Evolutionary conservation across 2,113 vertebrate species (phyloP).

Genomic region (Galbula dea): DNA sequence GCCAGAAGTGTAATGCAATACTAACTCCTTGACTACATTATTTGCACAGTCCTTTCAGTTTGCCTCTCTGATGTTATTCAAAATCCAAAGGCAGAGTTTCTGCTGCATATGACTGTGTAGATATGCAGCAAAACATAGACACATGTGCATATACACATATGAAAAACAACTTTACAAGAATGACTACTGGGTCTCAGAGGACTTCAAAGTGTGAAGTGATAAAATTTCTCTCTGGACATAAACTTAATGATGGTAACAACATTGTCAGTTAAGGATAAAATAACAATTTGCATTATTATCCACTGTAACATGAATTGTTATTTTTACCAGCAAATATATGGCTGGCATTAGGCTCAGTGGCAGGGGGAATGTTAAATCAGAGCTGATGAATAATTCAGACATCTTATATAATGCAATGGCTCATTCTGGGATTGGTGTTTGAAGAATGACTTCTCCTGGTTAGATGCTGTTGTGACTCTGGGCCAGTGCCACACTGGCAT

Average conservation of each 20-base stretch:
- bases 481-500: neutral
- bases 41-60: neutral
- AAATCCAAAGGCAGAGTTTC: neutral
- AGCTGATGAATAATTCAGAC: conserved; percentile 39
- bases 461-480: conserved; percentile 20
- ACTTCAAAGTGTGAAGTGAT: neutral
- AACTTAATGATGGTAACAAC: neutral
- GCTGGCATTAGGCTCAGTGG: neutral
- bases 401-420: conserved; percentile 32
- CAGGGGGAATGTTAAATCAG: conserved; percentile 35
- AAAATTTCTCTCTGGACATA: neutral
- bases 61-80: neutral
- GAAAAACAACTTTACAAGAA: neutral
- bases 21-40: neutral
- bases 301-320: neutral
- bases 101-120: neutral
- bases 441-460: conserved; percentile 36
- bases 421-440: conserved; percentile 8
- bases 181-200: neutral
- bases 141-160: neutral
- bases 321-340: conserved; percentile 23
- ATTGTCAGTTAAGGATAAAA: conserved; percentile 5
- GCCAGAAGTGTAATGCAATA: neutral
- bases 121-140: neutral
- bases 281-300: conserved; percentile 3